Conservation (phyloP, 2,113 vertebrate genomes). For the Aplodontia rufa region DNA sequence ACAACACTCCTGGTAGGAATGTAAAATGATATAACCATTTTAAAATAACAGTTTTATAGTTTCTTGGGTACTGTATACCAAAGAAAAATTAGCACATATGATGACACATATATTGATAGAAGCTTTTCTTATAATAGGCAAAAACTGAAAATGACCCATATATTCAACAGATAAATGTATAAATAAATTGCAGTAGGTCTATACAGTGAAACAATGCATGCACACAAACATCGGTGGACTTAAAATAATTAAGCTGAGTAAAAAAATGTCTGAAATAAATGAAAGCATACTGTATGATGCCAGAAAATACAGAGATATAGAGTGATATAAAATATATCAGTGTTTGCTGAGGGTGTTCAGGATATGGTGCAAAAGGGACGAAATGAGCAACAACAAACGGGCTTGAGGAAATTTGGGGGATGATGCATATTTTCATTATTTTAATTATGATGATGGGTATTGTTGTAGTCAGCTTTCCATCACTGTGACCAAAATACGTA, state of each 20-base stretch:
- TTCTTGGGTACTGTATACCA: neutral
- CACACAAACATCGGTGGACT: neutral
- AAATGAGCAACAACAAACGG: neutral
- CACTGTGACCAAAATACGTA: too few relatives aligned
- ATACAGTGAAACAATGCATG: neutral
- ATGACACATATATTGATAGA: neutral
- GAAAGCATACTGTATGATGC: neutral
- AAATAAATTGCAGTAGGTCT: neutral
- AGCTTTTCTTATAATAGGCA: neutral
- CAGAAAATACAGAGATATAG: neutral
- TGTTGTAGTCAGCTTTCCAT: too few relatives aligned
- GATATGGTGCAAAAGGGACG: neutral
- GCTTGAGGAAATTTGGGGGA: neutral
- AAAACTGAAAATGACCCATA: neutral
- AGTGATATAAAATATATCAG: neutral
- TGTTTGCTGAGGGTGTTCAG: neutral
- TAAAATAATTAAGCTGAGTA: neutral
- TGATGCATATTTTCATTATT: neutral
- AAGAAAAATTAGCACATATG: neutral
- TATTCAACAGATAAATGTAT: too few relatives aligned
- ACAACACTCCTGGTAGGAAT: neutral
- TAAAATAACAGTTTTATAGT: neutral
- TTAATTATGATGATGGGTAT: neutral
- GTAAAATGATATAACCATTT: neutral
- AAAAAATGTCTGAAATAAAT: neutral